Evolutionary conservation across 2,113 vertebrate genomes (phyloP).

Genomic region (Spilogale gracilis): DNA sequence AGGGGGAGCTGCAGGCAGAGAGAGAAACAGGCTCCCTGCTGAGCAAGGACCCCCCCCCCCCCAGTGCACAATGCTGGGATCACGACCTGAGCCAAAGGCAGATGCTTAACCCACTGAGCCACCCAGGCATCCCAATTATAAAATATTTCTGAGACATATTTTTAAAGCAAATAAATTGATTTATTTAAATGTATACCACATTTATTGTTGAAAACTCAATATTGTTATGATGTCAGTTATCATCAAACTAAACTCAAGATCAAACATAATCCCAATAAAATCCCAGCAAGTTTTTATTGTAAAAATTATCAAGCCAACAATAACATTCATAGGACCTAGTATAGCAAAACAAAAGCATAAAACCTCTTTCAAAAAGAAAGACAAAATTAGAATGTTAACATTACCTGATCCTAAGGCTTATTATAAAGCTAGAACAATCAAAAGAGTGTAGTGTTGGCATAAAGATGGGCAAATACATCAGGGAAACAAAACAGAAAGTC

Average conservation of each 20-base stretch:
- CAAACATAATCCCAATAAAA: neutral
- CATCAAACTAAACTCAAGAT: neutral
- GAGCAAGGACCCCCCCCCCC: no score
- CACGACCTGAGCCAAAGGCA: no score
- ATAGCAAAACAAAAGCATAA: neutral
- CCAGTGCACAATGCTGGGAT: no score
- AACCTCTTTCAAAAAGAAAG: neutral
- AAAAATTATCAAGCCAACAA: neutral
- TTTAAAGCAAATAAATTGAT: neutral
- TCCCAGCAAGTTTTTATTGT: neutral
- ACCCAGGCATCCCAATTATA: no score
- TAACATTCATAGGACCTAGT: neutral
- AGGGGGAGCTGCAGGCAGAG: no score
- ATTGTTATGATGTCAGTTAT: neutral
- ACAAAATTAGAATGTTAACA: neutral
- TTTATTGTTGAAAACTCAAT: neutral
- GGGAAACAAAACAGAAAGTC: neutral
- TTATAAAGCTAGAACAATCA: neutral
- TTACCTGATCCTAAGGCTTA: neutral
- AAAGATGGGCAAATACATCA: neutral
- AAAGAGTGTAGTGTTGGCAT: neutral
- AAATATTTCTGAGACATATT: neutral
- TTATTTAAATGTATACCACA: no score
- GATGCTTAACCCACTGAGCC: no score
- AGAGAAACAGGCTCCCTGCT: no score